Base-by-base conservation (phyloP, 2,797 vertebrate genomes). In the Gymnoscopelus braueri region DNA sequence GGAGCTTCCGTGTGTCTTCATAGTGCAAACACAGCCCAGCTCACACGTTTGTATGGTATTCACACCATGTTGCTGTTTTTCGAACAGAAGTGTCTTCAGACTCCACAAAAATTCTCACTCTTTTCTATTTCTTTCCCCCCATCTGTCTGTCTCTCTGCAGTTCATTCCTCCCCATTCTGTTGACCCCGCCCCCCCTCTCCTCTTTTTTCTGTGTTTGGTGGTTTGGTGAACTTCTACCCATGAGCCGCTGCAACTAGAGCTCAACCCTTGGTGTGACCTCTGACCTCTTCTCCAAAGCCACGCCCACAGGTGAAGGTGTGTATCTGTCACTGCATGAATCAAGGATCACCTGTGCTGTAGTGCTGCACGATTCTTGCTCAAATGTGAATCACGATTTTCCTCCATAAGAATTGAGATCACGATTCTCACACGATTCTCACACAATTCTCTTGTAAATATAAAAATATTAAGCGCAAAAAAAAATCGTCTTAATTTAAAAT, bases 321-420 rank as follows among this genome's bases (percentile, higher is more conserved):
- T 90, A 84, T 84, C 67, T 55, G 29, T 26, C 24, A 44, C 74
- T 80, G 72, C 72, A 35, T 54, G 3, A 47, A 2, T 62, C 54
- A 69, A 5, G 68, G 56, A 13, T 93, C 87, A 84, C 93, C 90
- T 81, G 92, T 93, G 84, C 94, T 94, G 78, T n/a, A n/a, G n/a
- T n/a, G n/a, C n/a, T n/a, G n/a, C n/a, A n/a, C n/a, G n/a, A n/a
- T n/a, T n/a, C n/a, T n/a, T n/a, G n/a, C n/a, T n/a, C n/a, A n/a
- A n/a, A n/a, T n/a, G n/a, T n/a, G n/a, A n/a, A n/a, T n/a, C n/a
- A n/a, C n/a, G n/a, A n/a, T n/a, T n/a, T n/a, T n/a, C n/a, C n/a
- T n/a, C n/a, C n/a, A n/a, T n/a, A n/a, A n/a, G n/a, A n/a, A n/a
- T n/a, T n/a, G n/a, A n/a, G n/a, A n/a, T n/a, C n/a, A n/a, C n/a